Percentiles rank a stretch among this genome's conserved stretches.
Evolutionary conservation across 2,888 invertebrate genomes (phyloP).

Genomic region (Scaptodrosophila latifasciaeformis): DNA sequence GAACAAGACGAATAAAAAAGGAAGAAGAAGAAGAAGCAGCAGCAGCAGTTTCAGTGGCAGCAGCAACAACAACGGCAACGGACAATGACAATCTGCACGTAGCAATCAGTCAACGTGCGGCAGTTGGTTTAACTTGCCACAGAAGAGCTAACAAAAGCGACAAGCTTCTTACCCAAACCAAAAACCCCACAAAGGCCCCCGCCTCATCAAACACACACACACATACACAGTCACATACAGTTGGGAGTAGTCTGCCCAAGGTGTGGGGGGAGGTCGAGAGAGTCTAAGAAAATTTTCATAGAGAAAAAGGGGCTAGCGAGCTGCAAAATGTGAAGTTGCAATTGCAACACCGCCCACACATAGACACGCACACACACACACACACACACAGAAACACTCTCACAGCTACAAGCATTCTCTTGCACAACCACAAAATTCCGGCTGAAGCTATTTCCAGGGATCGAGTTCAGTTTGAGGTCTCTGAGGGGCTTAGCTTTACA

Average conservation of each 20-base stretch:
- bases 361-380: slow-evolving; percentile 22
- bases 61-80: slow-evolving; percentile 31
- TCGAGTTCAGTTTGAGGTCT: no score
- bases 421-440: not conserved
- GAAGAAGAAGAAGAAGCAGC: no score
- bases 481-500: slow-evolving; percentile 33
- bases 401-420: slow-evolving; percentile 38
- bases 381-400: slow-evolving; percentile 13
- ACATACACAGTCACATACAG: not conserved
- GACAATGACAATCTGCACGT: slow-evolving; percentile 73
- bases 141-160: slow-evolving; percentile 22
- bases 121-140: slow-evolving; percentile 63
- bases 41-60: slow-evolving; percentile 21
- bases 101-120: slow-evolving; percentile 72
- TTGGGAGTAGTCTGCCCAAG: not conserved
- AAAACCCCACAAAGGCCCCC: not conserved
- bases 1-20: slow-evolving; percentile 38
- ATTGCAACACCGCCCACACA: slow-evolving; percentile 40
- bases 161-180: not conserved
- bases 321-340: slow-evolving; percentile 54
- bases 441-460: not conserved
- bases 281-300: slow-evolving; percentile 28
- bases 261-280: slow-evolving; percentile 25
- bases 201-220: not conserved
- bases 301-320: no score